Evolutionary conservation across 2,113 vertebrate genomes (phyloP), one percentile per base, ranked within the genome.

Genomic region (Macrotis lagotis): DNA sequence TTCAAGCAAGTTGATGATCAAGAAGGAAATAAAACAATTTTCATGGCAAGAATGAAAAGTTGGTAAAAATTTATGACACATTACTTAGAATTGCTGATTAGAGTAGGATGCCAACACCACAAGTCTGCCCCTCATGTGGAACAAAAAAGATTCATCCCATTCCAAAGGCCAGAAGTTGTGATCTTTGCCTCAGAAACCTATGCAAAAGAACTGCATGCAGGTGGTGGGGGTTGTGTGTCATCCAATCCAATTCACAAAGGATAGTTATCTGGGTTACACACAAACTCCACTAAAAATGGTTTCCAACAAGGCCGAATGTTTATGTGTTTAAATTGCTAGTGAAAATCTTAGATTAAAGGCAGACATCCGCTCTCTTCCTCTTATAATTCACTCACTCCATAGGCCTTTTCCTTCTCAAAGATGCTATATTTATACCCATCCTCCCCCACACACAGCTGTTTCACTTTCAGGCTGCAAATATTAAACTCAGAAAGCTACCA

Each of bases 371-470:
- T 83, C 22, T 96, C 93, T 96, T 95, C 51, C 93, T 94, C 48
- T 26, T 91, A 28, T 90, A 95, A 96, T 44, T 96, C 55, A 48
- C 89, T 47, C 49, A 88, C 51, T 95, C 51, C 55, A 90, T 51
- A 90, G 91, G 44, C 48, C 50, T 96, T 89, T 95, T 92, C 74
- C 66, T 94, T 48, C 66, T 88, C 52, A 74, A 89, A 90, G 89
- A 95, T 53, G 92, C 48, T 96, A 12, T 94, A 95, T 92, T 97
- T 96, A 95, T 97, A 98, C 96, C 96, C 92, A 90, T 96, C 96
- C 93, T 97, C 97, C 97, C 96, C 98, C 96, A 98, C 97, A 98
- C 98, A 97, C 98, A 98, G 97, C 98, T 98, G 97, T 95, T 98
- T 98, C 93, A 91, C 97, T 98, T 97, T 95, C 96, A 97, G 95